Conservation (phyloP, 2,888 invertebrate genomes). For the Zaprionus bogoriensis region DNA sequence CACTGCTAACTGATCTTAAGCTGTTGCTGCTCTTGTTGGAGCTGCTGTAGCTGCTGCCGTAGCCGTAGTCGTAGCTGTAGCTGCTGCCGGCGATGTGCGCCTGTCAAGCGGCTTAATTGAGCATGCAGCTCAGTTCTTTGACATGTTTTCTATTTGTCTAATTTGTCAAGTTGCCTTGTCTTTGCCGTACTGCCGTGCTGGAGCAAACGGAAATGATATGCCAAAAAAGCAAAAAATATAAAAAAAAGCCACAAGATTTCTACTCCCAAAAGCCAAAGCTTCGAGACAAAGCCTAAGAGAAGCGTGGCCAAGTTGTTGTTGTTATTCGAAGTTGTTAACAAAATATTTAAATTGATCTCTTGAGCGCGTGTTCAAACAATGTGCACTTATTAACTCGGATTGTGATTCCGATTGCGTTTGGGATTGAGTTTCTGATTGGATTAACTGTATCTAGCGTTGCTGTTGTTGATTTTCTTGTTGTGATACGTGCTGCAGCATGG, state of each 20-base stretch:
- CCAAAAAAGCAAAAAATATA: slow-evolving; percentile 36
- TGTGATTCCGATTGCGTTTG: slow-evolving; percentile 7
- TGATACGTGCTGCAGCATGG: slow-evolving; percentile 44
- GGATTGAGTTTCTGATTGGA: background rate
- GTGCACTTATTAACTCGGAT: slow-evolving; percentile 25
- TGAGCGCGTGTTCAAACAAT: slow-evolving; percentile 73
- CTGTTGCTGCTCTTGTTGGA: slow-evolving; percentile 3
- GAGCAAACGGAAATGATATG: slow-evolving; percentile 71
- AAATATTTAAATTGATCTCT: slow-evolving; percentile 66
- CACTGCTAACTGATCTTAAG: slow-evolving; percentile 30
- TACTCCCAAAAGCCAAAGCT: slow-evolving; percentile 25
- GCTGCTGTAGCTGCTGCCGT: background rate
- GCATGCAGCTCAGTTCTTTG: slow-evolving; percentile 63
- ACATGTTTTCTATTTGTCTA: slow-evolving; percentile 76
- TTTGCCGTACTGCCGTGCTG: background rate
- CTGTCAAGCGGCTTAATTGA: slow-evolving; percentile 70
- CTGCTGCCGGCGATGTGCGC: slow-evolving; percentile 21
- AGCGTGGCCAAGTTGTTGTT: slow-evolving; percentile 49
- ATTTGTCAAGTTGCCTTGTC: slow-evolving; percentile 66
- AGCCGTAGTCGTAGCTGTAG: slow-evolving; percentile 6
- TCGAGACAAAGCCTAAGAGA: slow-evolving; percentile 15
- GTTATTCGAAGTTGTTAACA: slow-evolving; percentile 11
- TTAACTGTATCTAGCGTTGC: slow-evolving; percentile 3
- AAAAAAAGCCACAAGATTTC: slow-evolving; percentile 18
- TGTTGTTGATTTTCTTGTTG: slow-evolving; percentile 23